Conservation (phyloP, 1,140 invertebrate genomes). For the Luehdorfia chinensis region DNA sequence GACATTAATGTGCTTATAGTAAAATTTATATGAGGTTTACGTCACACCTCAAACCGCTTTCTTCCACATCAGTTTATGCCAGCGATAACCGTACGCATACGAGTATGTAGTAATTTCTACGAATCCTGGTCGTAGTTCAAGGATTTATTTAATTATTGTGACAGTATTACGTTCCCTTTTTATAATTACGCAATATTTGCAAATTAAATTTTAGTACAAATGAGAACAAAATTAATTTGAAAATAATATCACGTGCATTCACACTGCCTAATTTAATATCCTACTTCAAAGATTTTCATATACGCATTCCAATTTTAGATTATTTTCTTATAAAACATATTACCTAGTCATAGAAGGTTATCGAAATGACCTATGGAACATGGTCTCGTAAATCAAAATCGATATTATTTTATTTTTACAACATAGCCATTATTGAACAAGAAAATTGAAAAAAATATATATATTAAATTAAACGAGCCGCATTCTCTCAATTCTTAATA, state of each 20-base stretch:
- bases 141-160: conserved; percentile 24
- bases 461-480: too few species aligned
- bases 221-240: too few species aligned
- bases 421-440: not conserved
- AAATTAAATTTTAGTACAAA: too few species aligned
- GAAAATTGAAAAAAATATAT: too few species aligned
- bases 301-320: not conserved
- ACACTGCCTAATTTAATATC: too few species aligned
- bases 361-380: conserved; percentile 7
- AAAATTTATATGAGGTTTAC: conserved; percentile 76
- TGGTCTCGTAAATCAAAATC: conserved; percentile 12
- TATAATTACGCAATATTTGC: too few species aligned
- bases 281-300: not conserved
- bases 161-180: not conserved
- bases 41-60: conserved; percentile 57
- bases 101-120: conserved; percentile 17
- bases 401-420: not conserved
- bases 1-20: conserved; percentile 75
- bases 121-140: conserved; percentile 30
- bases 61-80: conserved; percentile 51
- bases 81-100: conserved; percentile 44
- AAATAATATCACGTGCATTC: too few species aligned
- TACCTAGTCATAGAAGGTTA: conserved; percentile 6
- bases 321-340: conserved; percentile 10
- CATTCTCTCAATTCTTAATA: conserved; percentile 21